A percentile compares a stretch with the other conserved stretches of the same genome.
Conservation (phyloP, 2,797 vertebrate species). For the Scarus forsteni region DNA sequence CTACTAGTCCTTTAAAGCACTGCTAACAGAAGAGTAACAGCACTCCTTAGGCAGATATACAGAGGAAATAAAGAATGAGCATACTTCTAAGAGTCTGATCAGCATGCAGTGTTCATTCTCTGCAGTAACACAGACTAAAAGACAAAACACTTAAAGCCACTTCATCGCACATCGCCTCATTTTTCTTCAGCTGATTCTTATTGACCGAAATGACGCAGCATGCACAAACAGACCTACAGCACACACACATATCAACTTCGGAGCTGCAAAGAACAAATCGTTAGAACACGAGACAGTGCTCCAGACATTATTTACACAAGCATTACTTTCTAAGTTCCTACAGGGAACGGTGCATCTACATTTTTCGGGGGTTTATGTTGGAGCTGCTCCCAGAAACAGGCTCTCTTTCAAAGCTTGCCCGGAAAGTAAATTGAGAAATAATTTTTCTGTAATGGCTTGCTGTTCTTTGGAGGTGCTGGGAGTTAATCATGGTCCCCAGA, state of each 20-base stretch:
- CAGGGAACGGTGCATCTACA: slow-evolving; percentile 51
- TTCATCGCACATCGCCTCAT: slow-evolving; percentile 26
- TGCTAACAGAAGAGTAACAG: not conserved
- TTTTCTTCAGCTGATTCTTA: slow-evolving; percentile 30
- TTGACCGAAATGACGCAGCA: slow-evolving; percentile 39
- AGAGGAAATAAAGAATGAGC: slow-evolving; percentile 14
- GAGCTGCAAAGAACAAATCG: slow-evolving; percentile 34
- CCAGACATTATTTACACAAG: slow-evolving; percentile 69
- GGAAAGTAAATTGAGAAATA: slow-evolving; percentile 74
- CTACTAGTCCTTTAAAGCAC: no score
- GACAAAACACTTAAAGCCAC: slow-evolving; percentile 46
- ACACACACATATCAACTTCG: slow-evolving; percentile 13
- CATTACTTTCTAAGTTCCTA: slow-evolving; percentile 44
- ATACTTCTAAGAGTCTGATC: slow-evolving; percentile 20
- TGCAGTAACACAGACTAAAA: slow-evolving; percentile 25
- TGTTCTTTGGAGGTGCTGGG: slow-evolving; percentile 65
- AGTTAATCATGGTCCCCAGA: slow-evolving; percentile 59
- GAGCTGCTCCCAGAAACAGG: slow-evolving; percentile 68
- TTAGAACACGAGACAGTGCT: slow-evolving; percentile 46
- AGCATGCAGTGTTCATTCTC: slow-evolving; percentile 28
- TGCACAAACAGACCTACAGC: slow-evolving; percentile 34
- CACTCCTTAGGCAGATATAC: not conserved
- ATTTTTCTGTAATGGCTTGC: slow-evolving; percentile 67
- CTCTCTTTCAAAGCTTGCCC: slow-evolving; percentile 44
- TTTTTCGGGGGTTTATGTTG: slow-evolving; percentile 70